These are phyloP conservation scores for Pseudomyrmex concolor DNA, from an alignment of 1,140 invertebrate genomes.

Conservation along the genomic window DNA sequence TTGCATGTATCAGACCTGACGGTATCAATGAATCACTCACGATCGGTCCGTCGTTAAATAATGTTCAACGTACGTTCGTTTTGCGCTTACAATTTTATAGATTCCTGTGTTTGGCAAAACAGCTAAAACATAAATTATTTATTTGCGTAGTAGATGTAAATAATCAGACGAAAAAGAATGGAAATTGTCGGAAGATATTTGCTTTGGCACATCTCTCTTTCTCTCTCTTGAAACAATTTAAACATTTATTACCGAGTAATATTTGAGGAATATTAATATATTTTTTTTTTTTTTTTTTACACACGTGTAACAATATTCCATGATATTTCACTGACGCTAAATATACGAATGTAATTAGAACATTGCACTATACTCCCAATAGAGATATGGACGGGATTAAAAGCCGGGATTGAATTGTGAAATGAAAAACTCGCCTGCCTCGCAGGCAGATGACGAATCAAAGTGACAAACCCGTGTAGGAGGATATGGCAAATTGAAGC, in stretches of 20 bases:
- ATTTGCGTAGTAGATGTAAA: too few species aligned
- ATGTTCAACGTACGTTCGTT: too few species aligned
- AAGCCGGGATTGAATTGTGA: constrained; percentile 29
- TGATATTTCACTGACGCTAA: constrained; percentile 27
- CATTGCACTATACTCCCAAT: neutral
- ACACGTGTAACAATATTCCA: neutral
- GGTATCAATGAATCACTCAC: constrained; percentile 4
- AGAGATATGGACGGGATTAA: constrained; percentile 34
- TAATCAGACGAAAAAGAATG: neutral
- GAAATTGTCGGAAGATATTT: constrained; percentile 6
- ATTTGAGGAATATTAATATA: too few species aligned
- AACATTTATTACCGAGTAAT: too few species aligned
- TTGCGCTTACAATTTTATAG: neutral
- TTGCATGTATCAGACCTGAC: neutral
- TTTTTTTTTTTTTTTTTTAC: neutral
- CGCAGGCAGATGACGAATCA: constrained; percentile 12
- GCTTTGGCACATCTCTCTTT: too few species aligned
- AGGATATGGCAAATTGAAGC: constrained; percentile 32
- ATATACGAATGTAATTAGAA: constrained; percentile 25
- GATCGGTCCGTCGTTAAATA: neutral
- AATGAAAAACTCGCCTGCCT: constrained; percentile 34
- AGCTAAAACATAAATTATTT: too few species aligned
- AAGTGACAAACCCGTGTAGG: constrained; percentile 17
- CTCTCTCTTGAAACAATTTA: too few species aligned
- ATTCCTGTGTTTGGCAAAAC: neutral